Evolutionary conservation across 2,888 invertebrate species (phyloP).

Genomic region (Ochropleura leucogaster): DNA sequence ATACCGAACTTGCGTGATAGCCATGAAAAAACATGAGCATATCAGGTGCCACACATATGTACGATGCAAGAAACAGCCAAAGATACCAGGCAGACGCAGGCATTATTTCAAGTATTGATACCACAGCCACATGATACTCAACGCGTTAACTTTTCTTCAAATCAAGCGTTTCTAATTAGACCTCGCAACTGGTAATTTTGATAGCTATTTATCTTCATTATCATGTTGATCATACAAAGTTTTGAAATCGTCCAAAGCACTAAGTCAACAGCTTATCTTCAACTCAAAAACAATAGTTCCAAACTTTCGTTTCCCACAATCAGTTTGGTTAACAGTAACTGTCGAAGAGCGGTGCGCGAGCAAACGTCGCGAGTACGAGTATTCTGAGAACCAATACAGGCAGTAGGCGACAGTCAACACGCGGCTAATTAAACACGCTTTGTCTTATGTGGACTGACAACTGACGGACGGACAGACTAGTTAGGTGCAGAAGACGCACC

Average conservation of each 20-base stretch:
- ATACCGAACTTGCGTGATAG: conserved; percentile 31
- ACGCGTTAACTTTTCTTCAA: neutral
- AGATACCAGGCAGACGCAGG: neutral
- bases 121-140: neutral
- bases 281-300: conserved; percentile 50
- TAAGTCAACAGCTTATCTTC: conserved; percentile 15
- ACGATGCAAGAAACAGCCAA: conserved; percentile 4
- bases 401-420: conserved; percentile 80
- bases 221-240: neutral
- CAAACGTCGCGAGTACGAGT: conserved; percentile 58
- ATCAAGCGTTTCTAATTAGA: neutral
- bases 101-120: conserved; percentile 9
- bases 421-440: conserved; percentile 85
- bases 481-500: conserved; percentile 54
- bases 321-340: conserved; percentile 67
- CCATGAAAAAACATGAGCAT: conserved; percentile 38
- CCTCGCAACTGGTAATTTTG: no score
- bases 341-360: conserved; percentile 61
- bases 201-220: neutral
- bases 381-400: conserved; percentile 76
- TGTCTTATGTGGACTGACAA: conserved; percentile 79
- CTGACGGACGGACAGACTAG: conserved; percentile 70
- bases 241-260: neutral
- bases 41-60: conserved; percentile 31
- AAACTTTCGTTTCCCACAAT: conserved; percentile 68